Evolutionary conservation across 2,797 vertebrate species (phyloP).

Genomic region (Ciconia nigra): DNA sequence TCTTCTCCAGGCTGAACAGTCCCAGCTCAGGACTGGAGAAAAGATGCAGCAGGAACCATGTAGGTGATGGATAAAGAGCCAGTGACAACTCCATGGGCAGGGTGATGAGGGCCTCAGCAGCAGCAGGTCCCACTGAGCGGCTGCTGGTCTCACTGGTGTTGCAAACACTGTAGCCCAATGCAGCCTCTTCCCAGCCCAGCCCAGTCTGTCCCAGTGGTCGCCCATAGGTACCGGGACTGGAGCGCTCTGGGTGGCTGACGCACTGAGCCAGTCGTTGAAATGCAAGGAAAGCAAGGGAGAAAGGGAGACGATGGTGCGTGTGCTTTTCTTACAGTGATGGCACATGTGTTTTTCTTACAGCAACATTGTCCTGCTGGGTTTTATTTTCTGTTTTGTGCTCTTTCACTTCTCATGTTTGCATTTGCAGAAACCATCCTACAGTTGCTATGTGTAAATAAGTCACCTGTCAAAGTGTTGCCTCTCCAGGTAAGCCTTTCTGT

Average conservation of each 20-base stretch:
- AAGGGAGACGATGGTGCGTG: accelerated
- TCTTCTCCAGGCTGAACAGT: not conserved
- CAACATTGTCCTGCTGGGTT: not conserved
- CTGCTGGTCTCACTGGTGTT: not conserved
- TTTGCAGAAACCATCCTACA: not conserved
- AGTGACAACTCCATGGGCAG: not conserved
- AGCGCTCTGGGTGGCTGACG: accelerated
- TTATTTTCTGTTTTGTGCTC: not conserved
- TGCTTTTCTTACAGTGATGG: not conserved
- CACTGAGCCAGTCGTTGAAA: accelerated
- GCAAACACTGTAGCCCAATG: not conserved
- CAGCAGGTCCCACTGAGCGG: not conserved
- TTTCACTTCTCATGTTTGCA: not conserved
- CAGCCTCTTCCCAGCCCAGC: not conserved
- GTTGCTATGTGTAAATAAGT: not conserved
- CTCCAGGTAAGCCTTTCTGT: not conserved
- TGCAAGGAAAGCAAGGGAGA: not conserved
- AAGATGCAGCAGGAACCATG: not conserved
- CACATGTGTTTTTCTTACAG: not conserved
- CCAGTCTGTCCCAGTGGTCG: not conserved
- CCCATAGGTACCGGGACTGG: accelerated
- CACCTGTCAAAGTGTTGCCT: not conserved
- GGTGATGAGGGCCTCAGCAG: not conserved
- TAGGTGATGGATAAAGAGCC: not conserved
- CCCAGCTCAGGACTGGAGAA: not conserved